phyloP scores from a whole-genome alignment of 2,888 invertebrate genomes.

The Polylopha cassiicola region DNA sequence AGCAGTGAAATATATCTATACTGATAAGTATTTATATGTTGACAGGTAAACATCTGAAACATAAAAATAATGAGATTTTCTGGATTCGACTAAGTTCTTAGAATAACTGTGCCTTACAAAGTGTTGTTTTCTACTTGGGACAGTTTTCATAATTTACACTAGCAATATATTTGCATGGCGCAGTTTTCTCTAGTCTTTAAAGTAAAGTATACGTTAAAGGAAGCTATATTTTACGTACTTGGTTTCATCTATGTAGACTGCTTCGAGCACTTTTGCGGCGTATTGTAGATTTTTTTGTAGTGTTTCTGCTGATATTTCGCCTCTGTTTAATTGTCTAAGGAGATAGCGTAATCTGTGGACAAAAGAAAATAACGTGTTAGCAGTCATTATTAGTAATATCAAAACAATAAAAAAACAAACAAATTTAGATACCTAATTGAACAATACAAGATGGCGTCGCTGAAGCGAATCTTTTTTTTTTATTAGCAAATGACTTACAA shows the following conservation, averaged over 20 bases:
- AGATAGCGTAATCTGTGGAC: conserved; percentile 91
- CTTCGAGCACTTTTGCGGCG: conserved; percentile 94
- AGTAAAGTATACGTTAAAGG: conserved; percentile 7
- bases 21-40: conserved; percentile 18
- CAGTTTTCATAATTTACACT: background rate
- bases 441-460: too few relatives aligned
- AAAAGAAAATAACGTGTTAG: conserved; percentile 37
- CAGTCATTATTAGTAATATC: too few relatives aligned
- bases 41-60: conserved; percentile 62
- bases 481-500: too few relatives aligned
- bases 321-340: conserved; percentile 90
- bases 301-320: conserved; percentile 92
- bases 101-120: conserved; percentile 35
- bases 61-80: conserved; percentile 55
- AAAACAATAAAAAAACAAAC: background rate
- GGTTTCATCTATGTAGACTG: conserved; percentile 95
- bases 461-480: too few relatives aligned
- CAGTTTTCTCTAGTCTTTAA: conserved; percentile 9
- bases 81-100: conserved; percentile 28
- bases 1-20: conserved; percentile 5
- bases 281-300: conserved; percentile 95
- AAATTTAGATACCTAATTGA: background rate
- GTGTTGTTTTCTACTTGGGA: background rate
- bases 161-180: conserved; percentile 13
- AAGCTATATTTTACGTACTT: conserved; percentile 81